These are phyloP conservation scores for Poeciliopsis occidentalis DNA, from an alignment of 2,113 vertebrate species.

Conservation along the genomic window DNA sequence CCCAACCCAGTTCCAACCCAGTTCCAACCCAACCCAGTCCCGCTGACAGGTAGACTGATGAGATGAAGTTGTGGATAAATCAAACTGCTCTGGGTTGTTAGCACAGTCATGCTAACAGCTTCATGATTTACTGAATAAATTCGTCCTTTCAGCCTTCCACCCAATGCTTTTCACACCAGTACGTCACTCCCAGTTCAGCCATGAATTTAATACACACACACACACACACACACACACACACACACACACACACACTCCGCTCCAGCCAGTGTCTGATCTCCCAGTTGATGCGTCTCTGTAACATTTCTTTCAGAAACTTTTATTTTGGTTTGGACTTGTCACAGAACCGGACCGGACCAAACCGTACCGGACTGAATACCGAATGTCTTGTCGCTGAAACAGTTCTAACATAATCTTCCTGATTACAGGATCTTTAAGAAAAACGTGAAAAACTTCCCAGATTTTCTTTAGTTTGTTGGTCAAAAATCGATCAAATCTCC, in stretches of 20 bases:
- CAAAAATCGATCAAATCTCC: too few relatives aligned
- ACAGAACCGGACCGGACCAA: too few relatives aligned
- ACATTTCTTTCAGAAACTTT: conserved; percentile 63
- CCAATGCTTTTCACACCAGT: conserved; percentile 2
- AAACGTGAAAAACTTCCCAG: too few relatives aligned
- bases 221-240: neutral
- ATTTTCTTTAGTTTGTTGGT: too few relatives aligned
- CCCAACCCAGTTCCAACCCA: too few relatives aligned
- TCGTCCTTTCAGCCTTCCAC: neutral
- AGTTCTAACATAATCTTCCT: too few relatives aligned
- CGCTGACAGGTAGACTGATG: neutral
- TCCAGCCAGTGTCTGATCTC: conserved; percentile 6
- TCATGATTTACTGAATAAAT: neutral
- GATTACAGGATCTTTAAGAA: too few relatives aligned
- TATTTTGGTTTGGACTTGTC: conserved; percentile 49
- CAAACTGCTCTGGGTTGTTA: neutral
- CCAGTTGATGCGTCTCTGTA: conserved; percentile 34
- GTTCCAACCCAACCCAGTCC: neutral
- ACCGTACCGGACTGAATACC: too few relatives aligned
- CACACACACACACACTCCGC: neutral
- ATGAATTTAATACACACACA: neutral
- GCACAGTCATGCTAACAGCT: too few relatives aligned
- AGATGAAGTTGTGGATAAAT: neutral
- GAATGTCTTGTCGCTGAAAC: too few relatives aligned
- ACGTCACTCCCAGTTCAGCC: conserved; percentile 11